Percentiles rank a stretch among this genome's conserved stretches.
These are phyloP conservation scores for Raja brachyura DNA, from an alignment of 2,113 vertebrate species.

Conservation along the genomic window DNA sequence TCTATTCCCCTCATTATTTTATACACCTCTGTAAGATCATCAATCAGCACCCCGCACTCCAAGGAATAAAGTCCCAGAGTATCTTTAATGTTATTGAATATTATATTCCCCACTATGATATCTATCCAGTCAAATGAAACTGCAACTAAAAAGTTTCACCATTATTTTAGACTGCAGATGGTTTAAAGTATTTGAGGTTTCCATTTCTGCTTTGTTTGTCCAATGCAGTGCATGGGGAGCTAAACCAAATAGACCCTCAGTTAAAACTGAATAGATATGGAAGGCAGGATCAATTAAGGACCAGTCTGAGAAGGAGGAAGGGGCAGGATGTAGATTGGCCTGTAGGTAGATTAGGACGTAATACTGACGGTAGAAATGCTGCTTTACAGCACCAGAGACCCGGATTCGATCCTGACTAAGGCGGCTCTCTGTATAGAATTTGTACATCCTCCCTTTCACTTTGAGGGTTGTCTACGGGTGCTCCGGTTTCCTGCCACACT, in stretches of 20 bases:
- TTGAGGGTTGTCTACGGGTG: no score
- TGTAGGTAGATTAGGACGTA: neutral
- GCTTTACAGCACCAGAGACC: no score
- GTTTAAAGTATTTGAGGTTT: neutral
- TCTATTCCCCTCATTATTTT: no score
- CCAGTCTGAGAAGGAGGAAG: neutral
- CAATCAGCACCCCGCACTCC: no score
- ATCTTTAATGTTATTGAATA: neutral
- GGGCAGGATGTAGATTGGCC: neutral
- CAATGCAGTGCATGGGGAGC: no score
- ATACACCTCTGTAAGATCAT: no score
- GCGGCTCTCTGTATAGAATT: no score
- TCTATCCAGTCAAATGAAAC: neutral
- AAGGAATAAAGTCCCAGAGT: neutral
- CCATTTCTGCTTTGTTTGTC: neutral
- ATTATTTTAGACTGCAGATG: neutral
- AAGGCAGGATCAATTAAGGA: neutral
- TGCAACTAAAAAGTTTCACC: neutral
- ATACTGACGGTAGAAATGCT: neutral
- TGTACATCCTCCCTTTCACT: no score
- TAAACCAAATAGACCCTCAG: neutral
- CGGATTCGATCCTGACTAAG: no score
- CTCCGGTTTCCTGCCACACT: no score
- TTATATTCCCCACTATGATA: neutral
- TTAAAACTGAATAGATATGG: neutral